phyloP scores from a whole-genome alignment of 2,797 vertebrate genomes.

The Pseudotriccus pelzelni region DNA sequence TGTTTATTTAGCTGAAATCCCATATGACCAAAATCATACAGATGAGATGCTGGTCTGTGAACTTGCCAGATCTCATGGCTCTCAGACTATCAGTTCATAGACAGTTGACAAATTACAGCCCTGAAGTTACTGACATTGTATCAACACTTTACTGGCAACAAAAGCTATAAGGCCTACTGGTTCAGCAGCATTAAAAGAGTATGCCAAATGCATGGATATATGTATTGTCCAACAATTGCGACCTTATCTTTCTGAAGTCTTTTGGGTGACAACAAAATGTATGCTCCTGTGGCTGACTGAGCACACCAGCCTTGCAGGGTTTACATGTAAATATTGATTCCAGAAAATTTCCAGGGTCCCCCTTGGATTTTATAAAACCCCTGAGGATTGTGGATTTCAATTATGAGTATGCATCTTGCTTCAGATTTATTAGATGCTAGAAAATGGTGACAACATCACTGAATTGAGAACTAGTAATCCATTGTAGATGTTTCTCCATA shows the following conservation, averaged over 20 bases:
- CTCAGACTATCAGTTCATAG: neutral
- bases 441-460: neutral
- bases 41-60: neutral
- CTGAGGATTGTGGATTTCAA: neutral
- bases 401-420: neutral
- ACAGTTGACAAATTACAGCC: neutral
- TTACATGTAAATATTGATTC: neutral
- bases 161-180: neutral
- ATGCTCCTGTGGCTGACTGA: neutral
- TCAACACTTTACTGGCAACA: neutral
- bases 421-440: neutral
- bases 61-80: neutral
- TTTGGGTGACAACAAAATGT: neutral
- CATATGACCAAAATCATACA: neutral
- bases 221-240: neutral
- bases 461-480: neutral
- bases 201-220: neutral
- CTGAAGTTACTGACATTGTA: neutral
- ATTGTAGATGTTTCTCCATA: neutral
- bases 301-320: neutral
- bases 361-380: neutral
- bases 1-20: neutral
- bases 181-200: neutral
- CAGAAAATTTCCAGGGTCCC: neutral
- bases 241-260: neutral